A percentile compares a stretch with the other conserved stretches of the same genome.
Evolutionary conservation across 2,888 invertebrate genomes (phyloP).

Genomic region (Pantelozetes paolii): DNA sequence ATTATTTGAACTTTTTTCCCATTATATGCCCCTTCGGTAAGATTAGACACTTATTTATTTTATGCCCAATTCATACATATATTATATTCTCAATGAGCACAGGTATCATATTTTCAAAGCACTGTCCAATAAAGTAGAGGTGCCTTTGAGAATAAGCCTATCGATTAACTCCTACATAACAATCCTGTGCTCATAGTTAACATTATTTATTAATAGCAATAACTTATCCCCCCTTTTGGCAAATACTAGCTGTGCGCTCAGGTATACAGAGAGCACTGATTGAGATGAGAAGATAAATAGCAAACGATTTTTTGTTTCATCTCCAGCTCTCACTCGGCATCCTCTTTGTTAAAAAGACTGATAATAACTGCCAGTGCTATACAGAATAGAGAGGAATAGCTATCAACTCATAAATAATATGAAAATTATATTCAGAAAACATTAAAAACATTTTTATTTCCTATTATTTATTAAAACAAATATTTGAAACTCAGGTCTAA

Average conservation of each 20-base stretch:
- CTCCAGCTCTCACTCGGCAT: neutral
- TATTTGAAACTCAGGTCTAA: too few relatives aligned
- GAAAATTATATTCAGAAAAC: neutral
- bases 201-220: neutral
- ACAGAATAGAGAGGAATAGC: neutral
- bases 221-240: neutral
- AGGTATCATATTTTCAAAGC: neutral
- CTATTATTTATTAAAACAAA: too few relatives aligned
- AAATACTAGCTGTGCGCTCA: neutral
- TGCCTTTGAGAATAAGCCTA: neutral
- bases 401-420: neutral
- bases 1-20: neutral
- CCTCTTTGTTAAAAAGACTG: neutral
- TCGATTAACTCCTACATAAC: slow-evolving; percentile 37
- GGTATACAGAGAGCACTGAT: neutral
- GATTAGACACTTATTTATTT: neutral
- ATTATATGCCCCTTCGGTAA: neutral
- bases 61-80: neutral
- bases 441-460: neutral
- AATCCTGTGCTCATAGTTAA: neutral
- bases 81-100: neutral
- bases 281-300: slow-evolving; percentile 3
- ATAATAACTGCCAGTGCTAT: neutral
- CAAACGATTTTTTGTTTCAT: neutral
- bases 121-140: neutral